Evolutionary conservation across 1,140 invertebrate species (phyloP).

Genomic region (Drosophila suzukii): DNA sequence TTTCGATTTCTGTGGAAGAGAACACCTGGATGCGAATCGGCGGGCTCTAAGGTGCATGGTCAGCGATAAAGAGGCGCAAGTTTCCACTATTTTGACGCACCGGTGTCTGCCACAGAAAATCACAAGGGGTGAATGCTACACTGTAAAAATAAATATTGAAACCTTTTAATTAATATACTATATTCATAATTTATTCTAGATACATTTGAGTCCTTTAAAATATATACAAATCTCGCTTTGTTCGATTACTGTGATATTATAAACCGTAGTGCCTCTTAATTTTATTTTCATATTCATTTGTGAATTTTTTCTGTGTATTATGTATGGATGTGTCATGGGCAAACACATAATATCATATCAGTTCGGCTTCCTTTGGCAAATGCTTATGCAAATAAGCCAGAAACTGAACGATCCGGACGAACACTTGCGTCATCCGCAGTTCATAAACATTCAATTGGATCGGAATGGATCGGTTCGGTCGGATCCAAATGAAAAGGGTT

Average conservation of each 20-base stretch:
- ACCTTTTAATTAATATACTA: background rate
- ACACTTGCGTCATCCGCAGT: conserved; percentile 72
- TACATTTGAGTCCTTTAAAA: no score
- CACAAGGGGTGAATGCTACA: conserved; percentile 12
- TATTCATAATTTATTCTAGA: no score
- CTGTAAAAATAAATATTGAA: background rate
- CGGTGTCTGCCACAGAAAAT: conserved; percentile 59
- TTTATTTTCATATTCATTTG: no score
- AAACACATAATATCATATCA: conserved; percentile 62
- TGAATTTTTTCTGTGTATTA: background rate
- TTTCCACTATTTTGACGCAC: conserved; percentile 73
- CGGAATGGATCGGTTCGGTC: conserved; percentile 1
- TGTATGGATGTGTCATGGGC: conserved; percentile 34
- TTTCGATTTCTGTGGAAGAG: conserved; percentile 63
- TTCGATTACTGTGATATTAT: no score
- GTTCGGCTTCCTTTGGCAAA: conserved; percentile 56
- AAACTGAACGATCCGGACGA: conserved; percentile 28
- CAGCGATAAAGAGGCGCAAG: conserved; percentile 50
- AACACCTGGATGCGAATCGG: conserved; percentile 65
- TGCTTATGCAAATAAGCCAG: conserved; percentile 57
- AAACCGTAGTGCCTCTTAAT: background rate
- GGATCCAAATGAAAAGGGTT: conserved; percentile 43
- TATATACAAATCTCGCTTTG: background rate
- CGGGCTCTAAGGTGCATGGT: conserved; percentile 63
- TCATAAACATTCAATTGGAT: conserved; percentile 49